These are phyloP conservation scores for Chrysaora quinquecirrha DNA, from an alignment of 30 jellyfish, hydroid and myxozoan genomes.

Conservation along the genomic window DNA sequence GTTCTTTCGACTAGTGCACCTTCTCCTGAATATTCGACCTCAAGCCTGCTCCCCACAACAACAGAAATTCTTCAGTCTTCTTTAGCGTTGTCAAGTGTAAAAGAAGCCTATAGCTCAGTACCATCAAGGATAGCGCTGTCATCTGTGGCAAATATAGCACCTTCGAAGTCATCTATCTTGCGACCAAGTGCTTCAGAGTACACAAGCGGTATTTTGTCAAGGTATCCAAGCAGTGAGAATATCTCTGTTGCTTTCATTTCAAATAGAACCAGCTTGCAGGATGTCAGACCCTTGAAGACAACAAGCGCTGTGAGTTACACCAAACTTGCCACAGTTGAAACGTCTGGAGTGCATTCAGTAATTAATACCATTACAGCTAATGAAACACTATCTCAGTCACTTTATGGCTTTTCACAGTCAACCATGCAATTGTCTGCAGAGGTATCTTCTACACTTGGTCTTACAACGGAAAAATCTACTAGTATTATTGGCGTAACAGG, in stretches of 20 bases:
- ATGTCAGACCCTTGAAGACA: background rate
- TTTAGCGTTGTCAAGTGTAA: too few relatives aligned
- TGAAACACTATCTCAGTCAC: background rate
- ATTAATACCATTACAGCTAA: background rate
- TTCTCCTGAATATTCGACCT: too few relatives aligned
- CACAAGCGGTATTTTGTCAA: too few relatives aligned
- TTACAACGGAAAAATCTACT: background rate
- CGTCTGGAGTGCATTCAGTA: background rate
- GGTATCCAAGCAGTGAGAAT: too few relatives aligned
- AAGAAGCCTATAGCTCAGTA: too few relatives aligned
- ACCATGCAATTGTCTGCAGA: background rate
- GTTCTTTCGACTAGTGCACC: too few relatives aligned
- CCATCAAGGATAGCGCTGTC: too few relatives aligned
- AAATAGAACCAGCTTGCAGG: background rate
- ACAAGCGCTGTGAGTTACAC: background rate
- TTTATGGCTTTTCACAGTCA: too few relatives aligned
- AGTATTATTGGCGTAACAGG: too few relatives aligned
- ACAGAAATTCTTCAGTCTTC: too few relatives aligned
- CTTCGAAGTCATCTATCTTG: background rate
- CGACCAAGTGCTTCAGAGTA: background rate
- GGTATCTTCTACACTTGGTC: background rate
- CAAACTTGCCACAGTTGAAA: background rate
- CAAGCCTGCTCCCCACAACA: too few relatives aligned
- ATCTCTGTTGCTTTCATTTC: background rate
- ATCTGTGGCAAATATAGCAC: background rate